Percentiles rank a stretch among this genome's conserved stretches.
Conservation (phyloP, 2,888 invertebrate species). For the Molorchus minor region DNA sequence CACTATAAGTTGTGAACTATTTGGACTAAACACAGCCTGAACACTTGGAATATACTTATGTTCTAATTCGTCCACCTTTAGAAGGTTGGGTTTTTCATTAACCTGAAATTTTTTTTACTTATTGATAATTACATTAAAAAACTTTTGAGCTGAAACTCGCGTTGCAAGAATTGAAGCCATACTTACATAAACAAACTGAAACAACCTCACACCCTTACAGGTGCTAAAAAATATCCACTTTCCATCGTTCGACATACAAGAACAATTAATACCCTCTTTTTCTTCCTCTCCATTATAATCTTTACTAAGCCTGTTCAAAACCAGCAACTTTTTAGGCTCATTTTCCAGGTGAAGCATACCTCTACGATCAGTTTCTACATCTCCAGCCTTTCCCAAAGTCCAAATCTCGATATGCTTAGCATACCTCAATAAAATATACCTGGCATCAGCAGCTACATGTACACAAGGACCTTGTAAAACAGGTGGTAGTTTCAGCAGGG, state of each 20-base stretch:
- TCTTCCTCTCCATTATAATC: constrained; percentile 58
- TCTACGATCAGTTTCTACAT: constrained; percentile 52
- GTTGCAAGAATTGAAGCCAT: constrained; percentile 1
- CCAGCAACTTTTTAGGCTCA: constrained; percentile 74
- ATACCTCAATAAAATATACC: constrained; percentile 66
- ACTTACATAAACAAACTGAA: constrained; percentile 70
- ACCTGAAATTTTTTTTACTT: constrained; percentile 36
- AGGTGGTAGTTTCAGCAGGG: constrained; percentile 76
- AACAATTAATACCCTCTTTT: constrained; percentile 74
- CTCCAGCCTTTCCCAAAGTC: constrained; percentile 67
- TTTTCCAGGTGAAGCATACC: constrained; percentile 60
- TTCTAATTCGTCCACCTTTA: constrained; percentile 55
- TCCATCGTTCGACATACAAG: constrained; percentile 76
- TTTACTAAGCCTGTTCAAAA: constrained; percentile 68
- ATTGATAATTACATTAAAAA: neutral
- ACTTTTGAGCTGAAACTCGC: constrained; percentile 21
- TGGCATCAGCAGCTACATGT: constrained; percentile 65
- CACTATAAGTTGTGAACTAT: constrained; percentile 61
- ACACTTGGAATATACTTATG: constrained; percentile 45
- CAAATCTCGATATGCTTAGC: constrained; percentile 69
- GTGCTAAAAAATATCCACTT: constrained; percentile 82
- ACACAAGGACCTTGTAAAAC: constrained; percentile 71
- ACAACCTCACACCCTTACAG: constrained; percentile 71
- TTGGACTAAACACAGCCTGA: constrained; percentile 60
- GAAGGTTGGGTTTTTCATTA: constrained; percentile 51